Percentiles rank a stretch among this genome's conserved stretches.
Evolutionary conservation across 1,140 invertebrate genomes (phyloP).

Genomic region (Camponotus floridanus): DNA sequence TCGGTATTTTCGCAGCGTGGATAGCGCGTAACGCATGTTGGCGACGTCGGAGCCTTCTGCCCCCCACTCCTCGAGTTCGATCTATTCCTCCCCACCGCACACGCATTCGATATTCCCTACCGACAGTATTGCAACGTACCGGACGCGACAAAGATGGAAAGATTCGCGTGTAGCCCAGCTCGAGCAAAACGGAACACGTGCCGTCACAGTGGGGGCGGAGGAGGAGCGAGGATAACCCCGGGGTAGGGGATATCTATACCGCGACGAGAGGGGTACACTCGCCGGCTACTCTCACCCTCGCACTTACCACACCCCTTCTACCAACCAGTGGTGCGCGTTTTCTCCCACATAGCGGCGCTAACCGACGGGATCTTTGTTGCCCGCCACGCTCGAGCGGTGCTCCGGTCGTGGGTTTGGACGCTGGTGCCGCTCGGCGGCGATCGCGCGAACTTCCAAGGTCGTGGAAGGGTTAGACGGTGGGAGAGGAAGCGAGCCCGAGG

Average conservation of each 20-base stretch:
- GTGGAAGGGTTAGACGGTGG: slow-evolving; percentile 34
- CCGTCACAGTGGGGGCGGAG: slow-evolving; percentile 65
- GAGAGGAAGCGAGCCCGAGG: neutral
- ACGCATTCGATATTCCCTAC: slow-evolving; percentile 55
- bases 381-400: slow-evolving; percentile 69
- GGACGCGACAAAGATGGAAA: slow-evolving; percentile 51
- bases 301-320: slow-evolving; percentile 72
- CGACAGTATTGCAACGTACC: slow-evolving; percentile 13
- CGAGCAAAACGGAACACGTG: slow-evolving; percentile 68
- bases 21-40: slow-evolving; percentile 77
- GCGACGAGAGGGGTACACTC: slow-evolving; percentile 64
- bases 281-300: slow-evolving; percentile 66
- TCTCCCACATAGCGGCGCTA: slow-evolving; percentile 74
- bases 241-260: slow-evolving; percentile 15
- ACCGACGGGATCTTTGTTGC: slow-evolving; percentile 73
- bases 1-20: slow-evolving; percentile 67
- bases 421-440: slow-evolving; percentile 76
- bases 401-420: slow-evolving; percentile 72
- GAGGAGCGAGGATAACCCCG: slow-evolving; percentile 68
- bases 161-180: slow-evolving; percentile 33
- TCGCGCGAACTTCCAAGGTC: slow-evolving; percentile 60
- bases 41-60: slow-evolving; percentile 72
- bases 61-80: slow-evolving; percentile 71
- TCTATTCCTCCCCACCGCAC: slow-evolving; percentile 33
- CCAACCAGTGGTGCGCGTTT: slow-evolving; percentile 70